These are phyloP conservation scores for Poecilia picta DNA, from an alignment of 2,797 vertebrate genomes.

Conservation along the genomic window DNA sequence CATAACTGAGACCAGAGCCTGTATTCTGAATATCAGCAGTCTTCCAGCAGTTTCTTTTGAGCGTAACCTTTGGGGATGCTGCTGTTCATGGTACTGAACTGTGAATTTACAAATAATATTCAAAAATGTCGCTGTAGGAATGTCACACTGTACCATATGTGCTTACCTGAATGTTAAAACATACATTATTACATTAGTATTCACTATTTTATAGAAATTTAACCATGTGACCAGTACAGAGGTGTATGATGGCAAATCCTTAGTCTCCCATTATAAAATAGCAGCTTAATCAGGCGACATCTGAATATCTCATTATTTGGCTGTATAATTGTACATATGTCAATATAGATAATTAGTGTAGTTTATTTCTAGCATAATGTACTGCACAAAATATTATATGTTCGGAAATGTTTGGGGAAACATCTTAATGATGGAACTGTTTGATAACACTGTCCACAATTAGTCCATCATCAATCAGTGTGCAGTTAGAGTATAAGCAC, in stretches of 20 bases:
- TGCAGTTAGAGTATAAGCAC: too few species aligned
- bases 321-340: not conserved
- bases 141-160: not conserved
- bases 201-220: not conserved
- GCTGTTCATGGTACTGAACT: not conserved
- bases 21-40: not conserved
- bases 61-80: not conserved
- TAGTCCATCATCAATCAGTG: not conserved
- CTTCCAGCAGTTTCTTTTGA: not conserved
- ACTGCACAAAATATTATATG: not conserved
- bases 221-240: not conserved
- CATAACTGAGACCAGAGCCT: not conserved
- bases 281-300: not conserved
- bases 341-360: not conserved
- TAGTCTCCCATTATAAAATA: too few species aligned
- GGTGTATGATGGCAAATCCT: too few species aligned
- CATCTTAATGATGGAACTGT: not conserved
- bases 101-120: not conserved
- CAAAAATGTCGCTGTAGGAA: not conserved
- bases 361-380: not conserved
- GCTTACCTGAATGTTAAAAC: not conserved
- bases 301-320: not conserved
- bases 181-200: not conserved
- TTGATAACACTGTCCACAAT: not conserved
- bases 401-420: not conserved